Base-by-base conservation (phyloP, 2,888 invertebrate genomes). In the Eupithecia dodoneata region DNA sequence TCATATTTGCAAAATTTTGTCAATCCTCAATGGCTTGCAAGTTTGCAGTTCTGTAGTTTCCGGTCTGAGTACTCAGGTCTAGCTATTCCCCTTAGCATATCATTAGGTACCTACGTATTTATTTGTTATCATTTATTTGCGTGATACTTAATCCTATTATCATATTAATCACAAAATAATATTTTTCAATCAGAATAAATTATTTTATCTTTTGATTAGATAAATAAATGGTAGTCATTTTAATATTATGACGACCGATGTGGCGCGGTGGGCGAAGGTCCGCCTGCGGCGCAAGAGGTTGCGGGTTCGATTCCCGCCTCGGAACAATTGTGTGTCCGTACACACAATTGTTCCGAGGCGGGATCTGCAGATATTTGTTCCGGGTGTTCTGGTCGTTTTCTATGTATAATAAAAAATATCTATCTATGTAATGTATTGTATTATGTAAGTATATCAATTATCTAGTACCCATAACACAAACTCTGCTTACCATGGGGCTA, bases 101-200 rank as follows among this genome's bases (percentile, higher is more conserved):
- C 18, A 59, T 10, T 18, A 7, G 55, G 6, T 52, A 52, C 15
- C 5, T 52, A 52, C 52, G 12, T 52, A 52, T 7, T 4, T 4
- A 66, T 66, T 66, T 66, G 9, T 42, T 66, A 66, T 66, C 41
- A 15, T 66, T 42, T 42, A 63, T 63, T 63, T 30, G 66, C 42
- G 66, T 66, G 63, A 63, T 63, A 30, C 30, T 12, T 63, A 63
- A 30, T 63, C 30, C 30, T 66, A 41, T 65, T 41, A 45, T 12
- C 44, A 10, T 47, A 70, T 18, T 6, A 45, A 70, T 49, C n/a
- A 70, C n/a, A 12, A 47, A 47, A 47, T 30, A 47, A 45, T 70
- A 47, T 49, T 45, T 45, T 69, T 45, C 69, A 65, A 65, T 65
- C 65, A 41, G 65, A 65, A 41, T 66, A 2, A 42, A 66, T 66